Evolutionary conservation across 64 coral and sea anemone species (phyloP), one percentile per base, ranked within the genome.

Genomic region (Acropora tenuis): DNA sequence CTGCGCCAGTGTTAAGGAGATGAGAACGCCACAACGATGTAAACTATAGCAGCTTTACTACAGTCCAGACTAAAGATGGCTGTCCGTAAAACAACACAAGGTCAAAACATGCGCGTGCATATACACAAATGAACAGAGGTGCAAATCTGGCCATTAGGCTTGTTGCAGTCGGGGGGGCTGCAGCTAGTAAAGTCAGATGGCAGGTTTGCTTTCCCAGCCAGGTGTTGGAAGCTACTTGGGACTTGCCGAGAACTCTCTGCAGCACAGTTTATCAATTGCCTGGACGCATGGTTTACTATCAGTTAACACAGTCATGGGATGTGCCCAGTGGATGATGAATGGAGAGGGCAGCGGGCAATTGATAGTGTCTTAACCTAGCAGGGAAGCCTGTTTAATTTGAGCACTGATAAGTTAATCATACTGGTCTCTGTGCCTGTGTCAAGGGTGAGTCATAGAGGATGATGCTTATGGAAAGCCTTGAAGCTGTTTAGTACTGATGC

Each of bases 341-440:
- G 17, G 78, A 8, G 16, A 41, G n/a, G 30, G 30, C 30, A 30
- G 30, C 30, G 30, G 30, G 30, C 30, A 30, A 30, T 30, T 30
- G 30, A 30, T 30, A 30, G 30, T 30, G 30, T 30, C 30, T 30
- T 30, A 30, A 30, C 30, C 30, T 30, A 30, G n/a, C 18, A 78
- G 75, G 52, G 77, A 72, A 3, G 13, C 30, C 43, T 83, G 58
- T 18, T 3, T 48, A 15, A 86, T 71, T n/a, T 19, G 16, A 47
- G 66, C 77, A 71, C 73, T 43, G 3, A 92, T 66, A 47, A 17
- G 11, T 30, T 30, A 30, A 30, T 30, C 30, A 30, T 30, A 43
- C 45, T 1, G 47, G 73, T 82, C 13, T 68, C 65, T 84, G 41
- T 86, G 86, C 82, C 86, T 92, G 9, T 45, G 63, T 92, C 71